These are phyloP conservation scores for Drosophila simulans DNA, from an alignment of 1,140 invertebrate genomes.

Conservation along the genomic window DNA sequence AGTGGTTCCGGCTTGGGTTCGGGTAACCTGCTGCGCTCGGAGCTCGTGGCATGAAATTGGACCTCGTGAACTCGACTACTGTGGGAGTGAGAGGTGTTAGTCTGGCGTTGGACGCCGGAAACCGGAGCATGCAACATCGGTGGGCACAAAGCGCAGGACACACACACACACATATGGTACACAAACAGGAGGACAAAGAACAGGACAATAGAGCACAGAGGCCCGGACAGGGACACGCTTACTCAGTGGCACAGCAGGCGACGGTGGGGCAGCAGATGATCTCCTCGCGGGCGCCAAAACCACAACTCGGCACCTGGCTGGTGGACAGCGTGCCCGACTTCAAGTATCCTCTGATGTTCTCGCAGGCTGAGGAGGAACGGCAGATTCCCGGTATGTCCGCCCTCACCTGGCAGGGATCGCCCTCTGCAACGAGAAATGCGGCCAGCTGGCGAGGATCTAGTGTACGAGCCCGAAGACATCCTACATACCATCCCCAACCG, in stretches of 20 bases:
- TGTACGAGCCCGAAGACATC: too few relatives aligned
- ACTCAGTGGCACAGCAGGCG: conserved; percentile 55
- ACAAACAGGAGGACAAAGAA: not conserved
- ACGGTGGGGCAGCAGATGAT: conserved; percentile 70
- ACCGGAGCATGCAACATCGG: conserved; percentile 41
- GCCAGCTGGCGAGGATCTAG: not conserved
- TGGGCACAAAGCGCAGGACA: conserved; percentile 24
- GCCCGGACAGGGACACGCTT: not conserved
- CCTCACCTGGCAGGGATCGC: conserved; percentile 47
- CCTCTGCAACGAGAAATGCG: conserved; percentile 32
- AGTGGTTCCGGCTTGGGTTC: not conserved
- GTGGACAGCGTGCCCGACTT: conserved; percentile 26
- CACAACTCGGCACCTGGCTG: conserved; percentile 63
- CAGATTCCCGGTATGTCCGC: conserved; percentile 46
- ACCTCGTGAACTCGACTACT: conserved; percentile 7
- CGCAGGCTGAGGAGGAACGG: conserved; percentile 40
- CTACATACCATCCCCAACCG: conserved; percentile 14
- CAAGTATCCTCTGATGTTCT: conserved; percentile 49
- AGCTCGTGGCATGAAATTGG: not conserved
- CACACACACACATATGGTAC: conserved; percentile 5
- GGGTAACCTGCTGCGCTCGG: conserved; percentile 1
- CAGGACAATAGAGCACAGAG: not conserved
- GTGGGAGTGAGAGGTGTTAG: conserved; percentile 2
- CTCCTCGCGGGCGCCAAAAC: conserved; percentile 58
- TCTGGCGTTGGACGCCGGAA: not conserved